These are phyloP conservation scores for Drosophila parvula DNA, from an alignment of 1,140 invertebrate genomes.

Conservation along the genomic window DNA sequence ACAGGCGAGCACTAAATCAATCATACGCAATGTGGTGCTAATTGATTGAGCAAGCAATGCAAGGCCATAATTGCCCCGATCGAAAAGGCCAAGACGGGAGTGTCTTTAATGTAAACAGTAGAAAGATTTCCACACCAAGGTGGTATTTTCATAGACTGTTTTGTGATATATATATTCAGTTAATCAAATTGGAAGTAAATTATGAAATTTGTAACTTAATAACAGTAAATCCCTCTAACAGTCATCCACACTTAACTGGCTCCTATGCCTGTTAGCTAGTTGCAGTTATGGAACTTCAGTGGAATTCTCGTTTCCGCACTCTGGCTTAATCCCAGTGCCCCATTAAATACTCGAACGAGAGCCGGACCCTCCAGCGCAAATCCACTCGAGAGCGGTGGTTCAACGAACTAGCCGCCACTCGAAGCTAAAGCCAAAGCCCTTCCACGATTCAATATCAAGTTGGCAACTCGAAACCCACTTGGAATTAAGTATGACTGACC, in stretches of 20 bases:
- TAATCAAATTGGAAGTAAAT: background rate
- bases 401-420: conserved; percentile 54
- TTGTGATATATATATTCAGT: background rate
- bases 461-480: conserved; percentile 65
- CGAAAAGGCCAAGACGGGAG: conserved; percentile 5
- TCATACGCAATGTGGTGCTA: conserved; percentile 70
- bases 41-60: conserved; percentile 53
- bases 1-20: conserved; percentile 58
- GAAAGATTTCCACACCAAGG: conserved; percentile 1
- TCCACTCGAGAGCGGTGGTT: conserved; percentile 32
- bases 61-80: conserved; percentile 2
- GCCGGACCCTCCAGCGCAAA: conserved; percentile 15
- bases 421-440: conserved; percentile 50
- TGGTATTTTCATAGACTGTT: background rate
- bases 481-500: conserved; percentile 65
- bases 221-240: background rate
- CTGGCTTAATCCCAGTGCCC: conserved; percentile 46
- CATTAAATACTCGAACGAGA: conserved; percentile 43
- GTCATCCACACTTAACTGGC: background rate
- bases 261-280: background rate
- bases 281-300: conserved; percentile 1
- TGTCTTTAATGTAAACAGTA: conserved; percentile 7
- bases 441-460: conserved; percentile 51
- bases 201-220: background rate
- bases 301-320: conserved; percentile 10